Conservation (phyloP, 2,113 vertebrate species). For the Mobula birostris region DNA sequence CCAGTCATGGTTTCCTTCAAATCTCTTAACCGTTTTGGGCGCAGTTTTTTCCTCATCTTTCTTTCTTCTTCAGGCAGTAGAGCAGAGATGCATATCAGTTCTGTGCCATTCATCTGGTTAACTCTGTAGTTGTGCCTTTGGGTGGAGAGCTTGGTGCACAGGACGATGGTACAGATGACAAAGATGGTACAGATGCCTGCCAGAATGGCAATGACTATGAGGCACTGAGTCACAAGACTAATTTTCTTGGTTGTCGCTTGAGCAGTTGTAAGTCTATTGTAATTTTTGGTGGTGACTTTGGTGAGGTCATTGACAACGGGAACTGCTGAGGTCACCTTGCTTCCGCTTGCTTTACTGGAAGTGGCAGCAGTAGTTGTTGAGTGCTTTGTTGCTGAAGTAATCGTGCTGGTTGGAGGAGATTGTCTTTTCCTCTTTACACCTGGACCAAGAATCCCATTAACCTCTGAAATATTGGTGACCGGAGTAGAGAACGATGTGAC, state of each 20-base stretch:
- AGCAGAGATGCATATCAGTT: slow-evolving; percentile 82
- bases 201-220: slow-evolving; percentile 66
- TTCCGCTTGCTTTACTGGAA: slow-evolving; percentile 36
- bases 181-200: slow-evolving; percentile 65
- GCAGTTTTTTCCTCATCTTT: slow-evolving; percentile 37
- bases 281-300: neutral
- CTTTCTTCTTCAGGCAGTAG: slow-evolving; percentile 59
- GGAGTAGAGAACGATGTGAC: neutral
- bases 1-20: neutral
- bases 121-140: slow-evolving; percentile 46
- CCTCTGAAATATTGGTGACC: neutral
- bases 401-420: neutral
- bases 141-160: slow-evolving; percentile 64
- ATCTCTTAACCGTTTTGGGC: slow-evolving; percentile 42
- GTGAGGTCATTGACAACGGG: neutral
- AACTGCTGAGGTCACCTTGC: slow-evolving; percentile 9
- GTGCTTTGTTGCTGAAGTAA: neutral
- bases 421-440: neutral
- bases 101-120: slow-evolving; percentile 50
- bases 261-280: neutral
- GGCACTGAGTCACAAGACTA: slow-evolving; percentile 50
- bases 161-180: slow-evolving; percentile 62
- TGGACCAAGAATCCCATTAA: neutral
- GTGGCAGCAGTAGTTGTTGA: neutral
- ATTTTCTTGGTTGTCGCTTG: neutral